Conservation (phyloP, 2,888 invertebrate genomes). For the Erebia aethiops region DNA sequence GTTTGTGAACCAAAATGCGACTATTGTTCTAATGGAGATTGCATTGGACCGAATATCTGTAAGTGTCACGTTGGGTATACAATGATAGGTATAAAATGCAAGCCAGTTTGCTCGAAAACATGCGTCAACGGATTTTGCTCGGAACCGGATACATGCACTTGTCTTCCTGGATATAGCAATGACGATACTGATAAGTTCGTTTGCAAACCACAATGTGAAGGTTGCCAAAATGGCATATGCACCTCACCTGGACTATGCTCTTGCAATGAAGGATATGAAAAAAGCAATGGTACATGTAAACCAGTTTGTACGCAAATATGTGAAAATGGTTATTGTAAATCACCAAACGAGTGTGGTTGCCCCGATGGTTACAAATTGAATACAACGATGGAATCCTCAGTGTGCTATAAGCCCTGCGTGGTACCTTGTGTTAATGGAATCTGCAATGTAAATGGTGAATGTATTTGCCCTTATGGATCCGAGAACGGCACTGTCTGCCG, state of each 20-base stretch:
- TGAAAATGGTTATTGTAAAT: constrained; percentile 55
- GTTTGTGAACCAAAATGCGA: constrained; percentile 42
- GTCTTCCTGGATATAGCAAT: constrained; percentile 33
- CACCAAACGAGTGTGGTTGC: constrained; percentile 60
- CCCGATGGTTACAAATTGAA: constrained; percentile 49
- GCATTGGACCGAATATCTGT: constrained; percentile 54
- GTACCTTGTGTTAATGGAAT: constrained; percentile 50
- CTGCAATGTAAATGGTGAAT: constrained; percentile 51
- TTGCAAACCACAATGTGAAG: constrained; percentile 48
- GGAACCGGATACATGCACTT: constrained; percentile 39
- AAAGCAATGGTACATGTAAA: constrained; percentile 47
- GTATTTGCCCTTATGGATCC: constrained; percentile 51
- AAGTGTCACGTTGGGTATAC: constrained; percentile 47
- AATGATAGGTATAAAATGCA: constrained; percentile 37
- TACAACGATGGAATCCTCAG: constrained; percentile 33
- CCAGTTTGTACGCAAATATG: constrained; percentile 60
- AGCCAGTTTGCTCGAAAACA: constrained; percentile 33
- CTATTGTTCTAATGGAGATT: constrained; percentile 51
- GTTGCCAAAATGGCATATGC: constrained; percentile 49
- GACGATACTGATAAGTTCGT: constrained; percentile 21
- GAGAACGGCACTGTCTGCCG: not conserved
- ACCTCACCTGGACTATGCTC: constrained; percentile 47
- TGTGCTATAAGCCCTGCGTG: constrained; percentile 53
- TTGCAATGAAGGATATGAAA: constrained; percentile 43
- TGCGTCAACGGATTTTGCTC: constrained; percentile 38